These are phyloP conservation scores for Steinernema feltiae DNA, from an alignment of 1,140 invertebrate species.

Conservation along the genomic window DNA sequence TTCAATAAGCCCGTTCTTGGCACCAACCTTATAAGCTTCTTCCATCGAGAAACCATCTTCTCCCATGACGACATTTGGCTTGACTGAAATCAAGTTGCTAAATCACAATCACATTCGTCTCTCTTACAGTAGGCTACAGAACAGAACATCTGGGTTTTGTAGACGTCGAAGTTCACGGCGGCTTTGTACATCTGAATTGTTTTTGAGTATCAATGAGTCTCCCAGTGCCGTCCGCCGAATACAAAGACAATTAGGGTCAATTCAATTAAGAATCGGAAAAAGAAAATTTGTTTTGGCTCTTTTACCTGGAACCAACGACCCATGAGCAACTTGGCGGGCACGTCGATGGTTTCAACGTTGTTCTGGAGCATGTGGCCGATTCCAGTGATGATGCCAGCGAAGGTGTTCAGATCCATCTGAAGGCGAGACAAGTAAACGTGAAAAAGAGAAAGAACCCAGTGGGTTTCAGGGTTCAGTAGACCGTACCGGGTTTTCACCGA, in stretches of 20 bases:
- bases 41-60: conserved; percentile 58
- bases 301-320: conserved; percentile 54
- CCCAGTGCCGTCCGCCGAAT: not conserved
- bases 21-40: conserved; percentile 52
- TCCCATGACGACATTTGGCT: conserved; percentile 54
- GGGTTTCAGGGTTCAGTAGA: not conserved
- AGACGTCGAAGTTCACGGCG: conserved; percentile 57
- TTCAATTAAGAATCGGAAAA: not conserved
- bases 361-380: conserved; percentile 57
- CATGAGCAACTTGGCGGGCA: conserved; percentile 54
- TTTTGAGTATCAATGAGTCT: not conserved
- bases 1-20: conserved; percentile 56
- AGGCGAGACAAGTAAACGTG: conserved; percentile 1
- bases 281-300: not conserved
- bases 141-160: conserved; percentile 57
- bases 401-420: conserved; percentile 56
- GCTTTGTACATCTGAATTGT: conserved; percentile 52
- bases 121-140: conserved; percentile 56
- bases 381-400: conserved; percentile 52
- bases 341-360: conserved; percentile 51
- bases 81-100: conserved; percentile 54
- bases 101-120: too few relatives aligned
- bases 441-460: not conserved
- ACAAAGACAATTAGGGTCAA: not conserved
- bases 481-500: conserved; percentile 55